Evolutionary conservation across 2,888 invertebrate genomes (phyloP).

Genomic region (Electrophaes corylata): DNA sequence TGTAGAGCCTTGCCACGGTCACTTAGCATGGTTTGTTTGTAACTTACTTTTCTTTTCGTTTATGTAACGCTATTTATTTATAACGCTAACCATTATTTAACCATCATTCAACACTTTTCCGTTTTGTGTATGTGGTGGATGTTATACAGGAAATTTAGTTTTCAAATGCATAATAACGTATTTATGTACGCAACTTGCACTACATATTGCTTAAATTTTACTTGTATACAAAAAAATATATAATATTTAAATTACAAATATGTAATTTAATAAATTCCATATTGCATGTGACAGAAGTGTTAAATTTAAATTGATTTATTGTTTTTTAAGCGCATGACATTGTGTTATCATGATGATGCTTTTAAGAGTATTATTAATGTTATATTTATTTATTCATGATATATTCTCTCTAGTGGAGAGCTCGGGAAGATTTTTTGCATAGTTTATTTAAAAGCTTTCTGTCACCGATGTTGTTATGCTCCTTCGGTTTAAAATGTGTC

Average conservation of each 20-base stretch:
- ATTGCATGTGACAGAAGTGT: conserved; percentile 75
- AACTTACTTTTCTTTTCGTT: conserved; percentile 52
- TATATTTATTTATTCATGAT: conserved; percentile 56
- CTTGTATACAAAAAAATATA: neutral
- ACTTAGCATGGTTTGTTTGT: conserved; percentile 78
- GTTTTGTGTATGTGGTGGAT: conserved; percentile 35
- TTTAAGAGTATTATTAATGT: conserved; percentile 46
- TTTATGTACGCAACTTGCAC: conserved; percentile 29
- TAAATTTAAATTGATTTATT: conserved; percentile 39
- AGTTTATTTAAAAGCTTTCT: conserved; percentile 68
- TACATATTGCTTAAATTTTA: conserved; percentile 29
- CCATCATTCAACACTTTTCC: conserved; percentile 36
- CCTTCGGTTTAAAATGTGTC: conserved; percentile 49
- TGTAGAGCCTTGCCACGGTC: conserved; percentile 80
- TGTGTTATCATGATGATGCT: conserved; percentile 56
- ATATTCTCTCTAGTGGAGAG: conserved; percentile 82
- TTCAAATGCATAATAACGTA: conserved; percentile 6
- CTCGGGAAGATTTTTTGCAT: conserved; percentile 76
- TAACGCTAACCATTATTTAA: conserved; percentile 39
- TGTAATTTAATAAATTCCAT: conserved; percentile 29
- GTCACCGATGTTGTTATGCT: conserved; percentile 68
- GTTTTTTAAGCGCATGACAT: conserved; percentile 72
- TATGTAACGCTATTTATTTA: conserved; percentile 44
- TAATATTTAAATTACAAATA: conserved; percentile 11
- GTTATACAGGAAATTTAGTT: conserved; percentile 15